These are phyloP conservation scores for Pocillopora grandis DNA, from an alignment of 92 coral and sea anemone species.

Conservation along the genomic window DNA sequence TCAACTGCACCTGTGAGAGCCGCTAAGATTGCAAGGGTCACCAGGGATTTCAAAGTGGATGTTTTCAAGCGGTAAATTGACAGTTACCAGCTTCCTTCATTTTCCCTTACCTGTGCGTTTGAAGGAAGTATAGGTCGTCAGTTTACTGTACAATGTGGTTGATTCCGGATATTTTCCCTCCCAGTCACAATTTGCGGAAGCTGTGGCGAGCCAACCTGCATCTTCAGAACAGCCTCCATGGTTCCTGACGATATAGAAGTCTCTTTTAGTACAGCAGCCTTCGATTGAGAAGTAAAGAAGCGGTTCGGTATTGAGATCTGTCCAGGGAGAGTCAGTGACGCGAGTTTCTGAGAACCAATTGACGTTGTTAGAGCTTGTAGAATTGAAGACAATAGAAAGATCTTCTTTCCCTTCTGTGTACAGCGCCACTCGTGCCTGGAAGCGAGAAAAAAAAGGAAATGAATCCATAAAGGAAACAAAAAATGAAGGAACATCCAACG, in stretches of 20 bases:
- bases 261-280: neutral
- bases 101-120: neutral
- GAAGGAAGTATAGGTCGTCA: neutral
- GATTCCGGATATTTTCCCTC: neutral
- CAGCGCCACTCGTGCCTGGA: constrained; percentile 32
- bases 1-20: too few species aligned
- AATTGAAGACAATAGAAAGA: constrained; percentile 17
- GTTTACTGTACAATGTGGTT: constrained; percentile 5
- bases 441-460: neutral
- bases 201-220: neutral
- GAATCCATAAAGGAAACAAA: neutral
- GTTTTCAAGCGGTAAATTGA: too few species aligned
- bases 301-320: constrained; percentile 15
- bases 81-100: neutral
- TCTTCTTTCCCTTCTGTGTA: constrained; percentile 15
- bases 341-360: constrained; percentile 29
- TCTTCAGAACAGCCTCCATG: neutral
- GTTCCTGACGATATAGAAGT: neutral
- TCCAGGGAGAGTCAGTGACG: constrained; percentile 37
- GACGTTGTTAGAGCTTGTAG: neutral
- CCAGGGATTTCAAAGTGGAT: too few species aligned
- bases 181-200: neutral
- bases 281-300: neutral
- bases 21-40: too few species aligned
- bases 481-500: too few species aligned